Base-by-base conservation (phyloP, 2,797 vertebrate species). In the Coregonus suidteri region DNA sequence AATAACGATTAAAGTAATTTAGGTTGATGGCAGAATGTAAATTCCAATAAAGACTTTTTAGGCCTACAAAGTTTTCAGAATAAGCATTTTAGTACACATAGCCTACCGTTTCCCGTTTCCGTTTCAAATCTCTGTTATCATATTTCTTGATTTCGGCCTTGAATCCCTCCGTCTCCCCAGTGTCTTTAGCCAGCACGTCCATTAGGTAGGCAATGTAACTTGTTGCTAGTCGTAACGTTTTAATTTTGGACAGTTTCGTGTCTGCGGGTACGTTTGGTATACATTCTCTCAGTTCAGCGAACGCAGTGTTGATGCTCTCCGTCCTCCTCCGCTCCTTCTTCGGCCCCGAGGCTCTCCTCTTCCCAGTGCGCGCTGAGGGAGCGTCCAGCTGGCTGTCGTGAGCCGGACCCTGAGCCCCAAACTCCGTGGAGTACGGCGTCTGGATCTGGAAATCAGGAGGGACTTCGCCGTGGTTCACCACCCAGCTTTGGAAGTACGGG, bases 91-190 rank as follows among this genome's bases (percentile, higher is more conserved):
- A 54, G 20, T 16, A 66, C 34, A 30, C 18, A 67, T 34, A 30
- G 86, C 96, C 96, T 77, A 97, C 97, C 95, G 90, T 86, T 82
- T 98, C 96, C 56, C 97, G 91, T 93, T 97, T 98, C 89, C 97
- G 87, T 88, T 98, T 98, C 89, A 94, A 88, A 77, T 98, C 96
- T 51, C 95, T 91, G 41, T 47, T 47, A 75, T 98, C 97, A 51
- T 91, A 93, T 83, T 97, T 98, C 92, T 97, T 97, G 83, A 98
- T 94, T 59, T 98, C 97, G 75, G 97, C 97, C 91, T 97, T 98
- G 87, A 98, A 98, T 75, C 95, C 96, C 83, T 97, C 96, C 0
- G 96, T 94, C 82, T 95, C 96, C 0, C 95, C 97, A 68, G 94
- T 92, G 90, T 98, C 97, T 84, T 96, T 97, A 85, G 96, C 96